phyloP scores from a whole-genome alignment of 1,140 invertebrate genomes.

The Phortica variegata region DNA sequence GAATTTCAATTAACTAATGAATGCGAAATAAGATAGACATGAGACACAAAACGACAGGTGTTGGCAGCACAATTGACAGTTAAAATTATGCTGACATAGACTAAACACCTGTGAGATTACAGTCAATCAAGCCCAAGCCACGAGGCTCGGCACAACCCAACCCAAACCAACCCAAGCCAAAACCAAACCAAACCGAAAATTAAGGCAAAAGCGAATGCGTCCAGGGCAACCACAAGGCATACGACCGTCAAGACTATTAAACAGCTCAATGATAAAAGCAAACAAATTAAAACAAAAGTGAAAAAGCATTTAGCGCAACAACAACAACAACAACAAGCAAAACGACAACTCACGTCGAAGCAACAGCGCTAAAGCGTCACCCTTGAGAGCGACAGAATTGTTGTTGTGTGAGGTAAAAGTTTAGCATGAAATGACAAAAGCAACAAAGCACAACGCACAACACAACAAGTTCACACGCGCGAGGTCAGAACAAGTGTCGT shows the following conservation, averaged over 20 bases:
- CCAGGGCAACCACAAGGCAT: too few species aligned
- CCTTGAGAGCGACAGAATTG: conserved; percentile 42
- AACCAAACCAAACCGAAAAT: too few species aligned
- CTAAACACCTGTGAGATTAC: conserved; percentile 39
- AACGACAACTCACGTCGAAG: too few species aligned
- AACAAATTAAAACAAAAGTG: conserved; percentile 52
- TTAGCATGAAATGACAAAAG: too few species aligned
- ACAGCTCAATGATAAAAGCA: conserved; percentile 54
- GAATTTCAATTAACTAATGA: conserved; percentile 52
- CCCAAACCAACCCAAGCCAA: too few species aligned
- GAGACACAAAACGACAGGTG: conserved; percentile 19
- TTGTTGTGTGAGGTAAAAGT: not conserved
- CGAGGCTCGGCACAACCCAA: too few species aligned
- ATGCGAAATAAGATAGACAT: conserved; percentile 44
- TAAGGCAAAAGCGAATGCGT: too few species aligned
- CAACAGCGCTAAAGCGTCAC: conserved; percentile 36
- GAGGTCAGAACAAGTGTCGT: conserved; percentile 1
- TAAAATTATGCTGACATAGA: conserved; percentile 9
- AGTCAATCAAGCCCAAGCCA: conserved; percentile 35
- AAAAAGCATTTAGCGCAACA: conserved; percentile 19
- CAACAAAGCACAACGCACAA: too few species aligned
- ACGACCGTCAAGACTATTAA: too few species aligned
- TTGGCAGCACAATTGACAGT: conserved; percentile 11
- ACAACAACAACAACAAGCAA: conserved; percentile 29
- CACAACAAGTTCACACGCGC: too few species aligned